Evolutionary conservation across 2,888 invertebrate species (phyloP), one percentile per base, ranked within the genome.

Genomic region (Dasysyrphus albostriatus): DNA sequence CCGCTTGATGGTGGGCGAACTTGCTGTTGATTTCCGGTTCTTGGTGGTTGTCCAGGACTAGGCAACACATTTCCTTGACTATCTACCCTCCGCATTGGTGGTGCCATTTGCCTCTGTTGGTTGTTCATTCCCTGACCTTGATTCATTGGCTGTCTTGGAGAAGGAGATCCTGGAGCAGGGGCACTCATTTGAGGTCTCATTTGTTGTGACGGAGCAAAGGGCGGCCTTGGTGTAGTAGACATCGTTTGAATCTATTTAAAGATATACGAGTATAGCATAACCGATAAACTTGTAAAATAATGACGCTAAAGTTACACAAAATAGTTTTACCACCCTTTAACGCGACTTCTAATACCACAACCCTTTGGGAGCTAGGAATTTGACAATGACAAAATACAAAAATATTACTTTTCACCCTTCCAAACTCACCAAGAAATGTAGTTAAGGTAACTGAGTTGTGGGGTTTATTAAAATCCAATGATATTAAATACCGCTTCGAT

Each of bases 21-120:
- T 89, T 90, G 92, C 89, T 85, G 91, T 88, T 82, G 89, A 88
- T 91, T 84, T 91, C 90, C 89, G 3, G 90, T 90, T 10, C 91
- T 90, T 78, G 89, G 88, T 49, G 88, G 90, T 19, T 89, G 89
- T 34, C 89, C 89, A 9, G 90, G 90, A 56, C 82, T 89, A 44
- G 88, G 89, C 34, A 91, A 75, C 75, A 94, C 89, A 74, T 91
- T 93, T 75, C 90, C 91, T 83, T 93, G 92, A 90, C 94, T 94
- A 89, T 94, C 94, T 65, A 92, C 90, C 69, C 93, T 90, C 24
- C 92, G 91, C 83, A 94, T 76, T 4, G 90, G 91, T 12, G 93
- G 93, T 34, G 90, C 91, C 88, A 90, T 89, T n/a, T 89, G 89
- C 49, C 90, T 88, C n/a, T 88, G 89, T 51, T 89, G 89, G 37